phyloP scores from a whole-genome alignment of 2,888 invertebrate species.

The Ophion costatus region DNA sequence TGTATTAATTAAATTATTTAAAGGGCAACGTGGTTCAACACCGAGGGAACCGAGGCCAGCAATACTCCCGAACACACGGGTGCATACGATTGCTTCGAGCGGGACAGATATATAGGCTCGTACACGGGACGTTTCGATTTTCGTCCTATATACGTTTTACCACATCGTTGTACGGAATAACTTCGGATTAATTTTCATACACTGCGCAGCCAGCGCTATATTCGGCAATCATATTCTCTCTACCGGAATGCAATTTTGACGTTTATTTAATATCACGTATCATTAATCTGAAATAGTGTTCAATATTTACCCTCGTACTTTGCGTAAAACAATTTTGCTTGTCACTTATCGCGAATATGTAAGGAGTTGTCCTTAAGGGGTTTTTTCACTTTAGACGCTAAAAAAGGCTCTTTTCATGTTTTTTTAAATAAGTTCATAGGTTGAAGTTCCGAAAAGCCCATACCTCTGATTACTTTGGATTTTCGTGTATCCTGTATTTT shows the following conservation, averaged over 20 bases:
- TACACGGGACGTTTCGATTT: slow-evolving; percentile 40
- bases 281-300: not conserved
- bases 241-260: slow-evolving; percentile 32
- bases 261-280: slow-evolving; percentile 9
- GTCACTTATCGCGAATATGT: not conserved
- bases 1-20: slow-evolving; percentile 69
- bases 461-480: too few species aligned
- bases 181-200: slow-evolving; percentile 44
- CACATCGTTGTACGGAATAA: slow-evolving; percentile 13
- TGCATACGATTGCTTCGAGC: not conserved
- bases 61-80: not conserved
- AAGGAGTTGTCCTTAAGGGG: too few species aligned
- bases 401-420: too few species aligned
- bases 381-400: too few species aligned
- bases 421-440: too few species aligned
- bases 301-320: slow-evolving; percentile 4
- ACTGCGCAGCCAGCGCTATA: slow-evolving; percentile 3
- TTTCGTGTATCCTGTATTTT: too few species aligned
- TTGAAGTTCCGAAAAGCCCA: too few species aligned
- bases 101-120: slow-evolving; percentile 14
- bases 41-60: slow-evolving; percentile 18
- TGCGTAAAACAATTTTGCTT: not conserved
- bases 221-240: not conserved
- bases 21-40: slow-evolving; percentile 38
- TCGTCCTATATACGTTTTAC: not conserved